Percentiles rank a stretch among this genome's conserved stretches.
These are phyloP conservation scores for Sebastes hubbsi DNA, from an alignment of 2,797 vertebrate genomes.

Conservation along the genomic window DNA sequence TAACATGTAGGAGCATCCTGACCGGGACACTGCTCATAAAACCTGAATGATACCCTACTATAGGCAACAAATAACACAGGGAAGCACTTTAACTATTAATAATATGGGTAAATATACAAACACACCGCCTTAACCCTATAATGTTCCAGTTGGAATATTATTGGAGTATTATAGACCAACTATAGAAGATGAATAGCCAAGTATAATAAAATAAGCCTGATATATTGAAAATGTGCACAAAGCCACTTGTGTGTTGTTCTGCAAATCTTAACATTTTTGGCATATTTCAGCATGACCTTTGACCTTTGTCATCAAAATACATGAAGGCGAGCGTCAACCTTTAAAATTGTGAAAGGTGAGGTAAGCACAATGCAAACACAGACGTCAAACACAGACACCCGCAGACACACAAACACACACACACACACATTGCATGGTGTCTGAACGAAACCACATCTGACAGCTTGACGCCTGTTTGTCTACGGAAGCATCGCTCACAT, in stretches of 20 bases:
- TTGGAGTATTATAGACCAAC: too few species aligned
- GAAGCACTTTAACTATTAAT: too few species aligned
- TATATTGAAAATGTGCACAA: background rate
- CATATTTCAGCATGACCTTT: background rate
- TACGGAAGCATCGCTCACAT: constrained; percentile 51
- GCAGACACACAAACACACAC: background rate
- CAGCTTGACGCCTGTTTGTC: constrained; percentile 76
- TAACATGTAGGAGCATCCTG: too few species aligned
- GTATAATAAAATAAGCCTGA: background rate
- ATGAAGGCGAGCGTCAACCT: background rate
- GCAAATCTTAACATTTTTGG: background rate
- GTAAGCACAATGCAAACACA: background rate
- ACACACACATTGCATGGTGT: background rate
- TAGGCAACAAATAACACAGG: too few species aligned
- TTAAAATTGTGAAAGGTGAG: background rate
- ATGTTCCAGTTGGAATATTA: too few species aligned
- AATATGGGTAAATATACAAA: too few species aligned
- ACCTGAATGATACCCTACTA: too few species aligned
- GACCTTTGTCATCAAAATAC: background rate
- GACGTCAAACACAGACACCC: background rate
- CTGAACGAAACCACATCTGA: constrained; percentile 58
- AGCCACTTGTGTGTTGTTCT: background rate
- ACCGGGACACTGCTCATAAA: too few species aligned
- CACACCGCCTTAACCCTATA: too few species aligned
- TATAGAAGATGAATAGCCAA: too few species aligned